A percentile compares a stretch with the other conserved stretches of the same genome.
These are phyloP conservation scores for Etheostoma cragini DNA, from an alignment of 2,113 vertebrate genomes.

Conservation along the genomic window DNA sequence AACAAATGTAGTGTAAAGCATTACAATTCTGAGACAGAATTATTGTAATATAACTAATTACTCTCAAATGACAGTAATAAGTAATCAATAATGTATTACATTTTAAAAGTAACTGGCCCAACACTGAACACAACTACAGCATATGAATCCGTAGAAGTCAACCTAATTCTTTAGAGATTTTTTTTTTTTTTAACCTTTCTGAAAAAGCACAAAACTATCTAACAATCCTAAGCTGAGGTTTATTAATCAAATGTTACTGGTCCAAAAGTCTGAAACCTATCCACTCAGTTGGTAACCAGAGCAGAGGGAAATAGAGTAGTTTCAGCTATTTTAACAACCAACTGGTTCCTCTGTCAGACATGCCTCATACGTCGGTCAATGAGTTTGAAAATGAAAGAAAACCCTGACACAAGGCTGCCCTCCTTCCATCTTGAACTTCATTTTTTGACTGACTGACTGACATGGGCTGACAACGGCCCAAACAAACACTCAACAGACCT, in stretches of 20 bases:
- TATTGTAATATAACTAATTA: too few relatives aligned
- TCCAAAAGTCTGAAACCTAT: background rate
- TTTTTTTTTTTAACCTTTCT: background rate
- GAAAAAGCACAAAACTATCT: background rate
- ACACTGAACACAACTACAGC: background rate
- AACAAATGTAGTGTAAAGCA: too few relatives aligned
- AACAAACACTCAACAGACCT: slow-evolving; percentile 82
- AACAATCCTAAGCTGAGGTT: background rate
- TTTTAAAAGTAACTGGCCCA: too few relatives aligned
- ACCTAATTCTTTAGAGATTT: background rate
- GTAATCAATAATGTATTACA: too few relatives aligned
- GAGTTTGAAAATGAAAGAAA: background rate
- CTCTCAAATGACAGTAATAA: too few relatives aligned
- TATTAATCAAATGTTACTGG: background rate
- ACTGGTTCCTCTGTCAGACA: background rate
- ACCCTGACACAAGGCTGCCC: background rate
- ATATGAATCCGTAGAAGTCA: background rate
- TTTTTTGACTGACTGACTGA: background rate
- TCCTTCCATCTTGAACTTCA: background rate
- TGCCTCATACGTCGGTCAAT: background rate
- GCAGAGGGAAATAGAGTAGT: background rate
- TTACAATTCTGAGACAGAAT: too few relatives aligned
- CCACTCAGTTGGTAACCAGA: background rate
- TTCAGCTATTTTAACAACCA: background rate
- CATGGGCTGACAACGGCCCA: background rate